phyloP scores from a whole-genome alignment of 2,113 vertebrate species.

The Tachysurus vachellii region DNA sequence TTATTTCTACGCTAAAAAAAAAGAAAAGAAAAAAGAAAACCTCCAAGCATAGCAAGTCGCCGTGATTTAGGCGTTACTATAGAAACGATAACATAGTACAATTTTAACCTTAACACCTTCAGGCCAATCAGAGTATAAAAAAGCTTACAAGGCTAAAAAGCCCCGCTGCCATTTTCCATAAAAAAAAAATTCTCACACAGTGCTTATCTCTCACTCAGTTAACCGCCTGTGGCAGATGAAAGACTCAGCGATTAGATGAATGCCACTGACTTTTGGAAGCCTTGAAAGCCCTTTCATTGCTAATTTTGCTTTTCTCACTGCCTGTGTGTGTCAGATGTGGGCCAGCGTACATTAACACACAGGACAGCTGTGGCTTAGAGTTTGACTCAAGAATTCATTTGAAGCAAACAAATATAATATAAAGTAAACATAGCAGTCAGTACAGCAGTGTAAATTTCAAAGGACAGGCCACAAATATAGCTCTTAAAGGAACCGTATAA shows the following conservation, averaged over 20 bases:
- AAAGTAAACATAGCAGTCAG: neutral
- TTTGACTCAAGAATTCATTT: neutral
- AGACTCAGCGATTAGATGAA: conserved; percentile 35
- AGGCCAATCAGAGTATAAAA: neutral
- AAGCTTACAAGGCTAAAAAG: neutral
- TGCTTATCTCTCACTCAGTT: conserved; percentile 25
- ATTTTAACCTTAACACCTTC: neutral
- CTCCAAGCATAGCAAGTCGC: too few species aligned
- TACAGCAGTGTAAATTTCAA: too few species aligned
- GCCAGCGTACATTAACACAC: neutral
- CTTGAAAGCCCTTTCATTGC: conserved; percentile 20
- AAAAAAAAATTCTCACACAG: neutral
- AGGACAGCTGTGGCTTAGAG: neutral
- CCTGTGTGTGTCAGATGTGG: conserved; percentile 30
- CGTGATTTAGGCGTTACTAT: neutral
- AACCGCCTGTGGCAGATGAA: conserved; percentile 35
- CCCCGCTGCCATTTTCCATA: neutral
- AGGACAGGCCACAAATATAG: too few species aligned
- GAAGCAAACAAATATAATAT: neutral
- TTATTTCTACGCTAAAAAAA: too few species aligned
- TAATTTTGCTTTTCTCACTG: conserved; percentile 28
- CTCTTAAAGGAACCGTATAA: too few species aligned
- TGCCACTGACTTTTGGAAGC: conserved; percentile 22
- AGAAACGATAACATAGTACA: neutral
- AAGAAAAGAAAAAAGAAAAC: too few species aligned